Evolutionary conservation across 2,113 vertebrate genomes (phyloP).

Genomic region (Pao palembangensis): DNA sequence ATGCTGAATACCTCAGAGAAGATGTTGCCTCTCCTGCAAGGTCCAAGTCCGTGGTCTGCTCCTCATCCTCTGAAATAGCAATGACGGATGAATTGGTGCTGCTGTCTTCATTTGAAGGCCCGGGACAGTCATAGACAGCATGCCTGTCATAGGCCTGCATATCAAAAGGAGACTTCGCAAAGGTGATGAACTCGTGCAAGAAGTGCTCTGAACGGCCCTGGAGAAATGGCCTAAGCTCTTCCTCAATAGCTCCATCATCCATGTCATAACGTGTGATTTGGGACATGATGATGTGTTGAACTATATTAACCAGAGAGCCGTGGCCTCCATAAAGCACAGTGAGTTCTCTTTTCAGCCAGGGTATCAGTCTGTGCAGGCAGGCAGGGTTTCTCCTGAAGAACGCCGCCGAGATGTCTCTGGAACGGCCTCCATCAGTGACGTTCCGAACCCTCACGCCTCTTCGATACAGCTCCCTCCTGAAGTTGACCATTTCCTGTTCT

Average conservation of each 20-base stretch:
- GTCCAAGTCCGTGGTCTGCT: conserved; percentile 51
- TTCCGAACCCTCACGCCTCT: conserved; percentile 80
- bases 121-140: conserved; percentile 87
- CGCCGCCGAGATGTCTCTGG: conserved; percentile 85
- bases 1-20: conserved; percentile 76
- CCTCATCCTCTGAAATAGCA: conserved; percentile 85
- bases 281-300: conserved; percentile 92
- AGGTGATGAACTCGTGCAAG: conserved; percentile 91
- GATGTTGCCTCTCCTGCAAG: conserved; percentile 55
- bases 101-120: conserved; percentile 83
- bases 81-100: conserved; percentile 86
- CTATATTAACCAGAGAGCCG: conserved; percentile 86
- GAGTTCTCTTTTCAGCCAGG: conserved; percentile 91
- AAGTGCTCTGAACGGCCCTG: conserved; percentile 90
- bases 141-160: conserved; percentile 92
- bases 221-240: conserved; percentile 87
- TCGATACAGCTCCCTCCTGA: conserved; percentile 88
- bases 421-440: conserved; percentile 87
- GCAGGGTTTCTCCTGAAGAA: conserved; percentile 91
- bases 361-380: conserved; percentile 89
- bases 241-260: conserved; percentile 84
- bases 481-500: conserved; percentile 88
- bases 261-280: conserved; percentile 85
- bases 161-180: conserved; percentile 91
- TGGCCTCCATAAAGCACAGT: conserved; percentile 85